Conservation (phyloP, 1,140 invertebrate genomes). For the Drosophila cardini region DNA sequence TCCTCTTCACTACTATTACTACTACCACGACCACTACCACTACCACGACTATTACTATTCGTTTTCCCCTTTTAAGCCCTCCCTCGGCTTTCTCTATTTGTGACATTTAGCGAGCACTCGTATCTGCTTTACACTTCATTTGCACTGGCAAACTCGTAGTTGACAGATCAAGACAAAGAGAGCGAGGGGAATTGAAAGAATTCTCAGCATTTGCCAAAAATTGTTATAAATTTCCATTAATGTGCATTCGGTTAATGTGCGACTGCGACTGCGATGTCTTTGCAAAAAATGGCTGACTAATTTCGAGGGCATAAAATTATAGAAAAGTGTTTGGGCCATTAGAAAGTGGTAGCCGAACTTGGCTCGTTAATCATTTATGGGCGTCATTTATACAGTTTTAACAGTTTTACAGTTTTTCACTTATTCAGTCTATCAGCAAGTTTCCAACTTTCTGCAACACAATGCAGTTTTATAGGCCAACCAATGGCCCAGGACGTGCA, state of each 20-base stretch:
- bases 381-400: slow-evolving; percentile 55
- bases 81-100: neutral
- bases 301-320: slow-evolving; percentile 64
- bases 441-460: slow-evolving; percentile 66
- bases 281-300: slow-evolving; percentile 64
- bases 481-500: slow-evolving; percentile 25
- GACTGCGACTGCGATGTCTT: neutral
- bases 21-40: too few species aligned
- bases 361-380: slow-evolving; percentile 81
- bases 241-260: slow-evolving; percentile 52
- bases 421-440: slow-evolving; percentile 54
- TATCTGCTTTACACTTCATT: slow-evolving; percentile 77
- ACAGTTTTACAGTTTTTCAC: slow-evolving; percentile 35
- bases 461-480: slow-evolving; percentile 53
- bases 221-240: slow-evolving; percentile 69
- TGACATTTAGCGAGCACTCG: slow-evolving; percentile 18
- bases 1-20: slow-evolving; percentile 3
- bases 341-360: slow-evolving; percentile 57
- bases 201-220: slow-evolving; percentile 61
- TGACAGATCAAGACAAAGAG: neutral
- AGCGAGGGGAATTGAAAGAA: neutral
- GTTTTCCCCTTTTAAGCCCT: neutral
- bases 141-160: slow-evolving; percentile 56
- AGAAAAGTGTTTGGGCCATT: slow-evolving; percentile 68
- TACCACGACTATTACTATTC: too few species aligned